Evolutionary conservation across 2,113 vertebrate genomes (phyloP).

Genomic region (Neoarius graeffei): DNA sequence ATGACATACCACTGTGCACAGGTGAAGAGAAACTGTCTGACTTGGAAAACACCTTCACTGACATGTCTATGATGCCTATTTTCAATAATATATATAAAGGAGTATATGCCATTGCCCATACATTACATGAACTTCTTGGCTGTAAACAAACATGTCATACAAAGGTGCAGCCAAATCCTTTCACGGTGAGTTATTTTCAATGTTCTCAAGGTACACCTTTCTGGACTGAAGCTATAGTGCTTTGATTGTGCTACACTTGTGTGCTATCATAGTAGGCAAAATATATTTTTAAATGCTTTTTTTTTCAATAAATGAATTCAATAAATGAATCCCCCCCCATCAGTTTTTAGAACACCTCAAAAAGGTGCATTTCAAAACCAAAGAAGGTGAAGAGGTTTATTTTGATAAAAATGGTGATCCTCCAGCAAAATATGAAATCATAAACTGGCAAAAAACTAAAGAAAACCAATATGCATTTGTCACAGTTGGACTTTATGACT

Average conservation of each 20-base stretch:
- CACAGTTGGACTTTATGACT: constrained; percentile 58
- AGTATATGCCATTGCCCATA: constrained; percentile 55
- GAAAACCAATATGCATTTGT: constrained; percentile 57
- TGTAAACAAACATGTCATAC: constrained; percentile 14
- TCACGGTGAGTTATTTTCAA: constrained; percentile 30
- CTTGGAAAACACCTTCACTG: constrained; percentile 53
- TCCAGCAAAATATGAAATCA: constrained; percentile 69
- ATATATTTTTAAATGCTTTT: neutral
- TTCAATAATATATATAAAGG: constrained; percentile 57
- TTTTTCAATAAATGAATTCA: neutral
- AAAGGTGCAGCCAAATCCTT: constrained; percentile 18
- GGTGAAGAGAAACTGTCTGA: constrained; percentile 47
- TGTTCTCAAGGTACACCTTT: neutral
- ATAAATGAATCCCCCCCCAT: neutral
- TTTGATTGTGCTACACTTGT: neutral
- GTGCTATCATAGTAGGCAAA: neutral
- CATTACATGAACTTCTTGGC: constrained; percentile 50
- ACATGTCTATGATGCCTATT: constrained; percentile 56
- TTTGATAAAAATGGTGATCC: constrained; percentile 73
- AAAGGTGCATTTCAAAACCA: constrained; percentile 67
- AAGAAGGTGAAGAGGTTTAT: constrained; percentile 62
- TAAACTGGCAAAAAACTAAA: constrained; percentile 71
- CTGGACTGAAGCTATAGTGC: neutral
- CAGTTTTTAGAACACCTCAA: constrained; percentile 69
- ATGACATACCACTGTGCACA: constrained; percentile 26